These are phyloP conservation scores for Crotalus tigris DNA, from an alignment of 2,113 vertebrate genomes.

Conservation along the genomic window DNA sequence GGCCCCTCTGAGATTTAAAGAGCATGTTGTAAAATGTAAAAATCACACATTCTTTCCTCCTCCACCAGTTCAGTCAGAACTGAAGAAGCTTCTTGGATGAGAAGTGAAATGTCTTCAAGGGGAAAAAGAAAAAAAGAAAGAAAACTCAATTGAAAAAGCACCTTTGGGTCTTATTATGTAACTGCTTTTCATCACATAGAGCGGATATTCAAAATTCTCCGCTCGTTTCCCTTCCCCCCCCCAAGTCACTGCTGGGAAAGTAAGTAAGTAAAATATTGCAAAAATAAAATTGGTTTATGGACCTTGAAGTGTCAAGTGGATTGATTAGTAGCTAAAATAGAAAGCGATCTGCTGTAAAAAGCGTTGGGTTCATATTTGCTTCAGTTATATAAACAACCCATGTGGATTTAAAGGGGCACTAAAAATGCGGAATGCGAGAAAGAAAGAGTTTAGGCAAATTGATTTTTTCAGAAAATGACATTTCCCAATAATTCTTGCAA, in stretches of 20 bases:
- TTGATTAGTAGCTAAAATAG: slow-evolving; percentile 26
- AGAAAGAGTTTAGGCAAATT: not conserved
- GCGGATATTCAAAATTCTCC: slow-evolving; percentile 31
- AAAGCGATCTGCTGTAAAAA: slow-evolving; percentile 45
- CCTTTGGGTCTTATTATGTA: slow-evolving; percentile 39
- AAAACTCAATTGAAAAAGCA: not conserved
- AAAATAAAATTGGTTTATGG: slow-evolving; percentile 40
- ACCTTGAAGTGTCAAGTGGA: slow-evolving; percentile 35
- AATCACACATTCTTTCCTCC: not conserved
- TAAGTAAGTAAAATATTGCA: slow-evolving; percentile 24
- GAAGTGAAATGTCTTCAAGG: too few species aligned
- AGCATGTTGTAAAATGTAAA: not conserved
- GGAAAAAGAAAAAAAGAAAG: too few species aligned
- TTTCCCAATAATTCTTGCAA: not conserved
- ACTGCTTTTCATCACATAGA: slow-evolving; percentile 16
- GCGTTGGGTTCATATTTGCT: slow-evolving; percentile 43
- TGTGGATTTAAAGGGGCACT: slow-evolving; percentile 20
- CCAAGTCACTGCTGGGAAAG: slow-evolving; percentile 8
- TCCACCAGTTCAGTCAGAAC: not conserved
- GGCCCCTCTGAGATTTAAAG: not conserved
- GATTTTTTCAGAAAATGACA: not conserved
- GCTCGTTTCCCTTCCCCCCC: not conserved
- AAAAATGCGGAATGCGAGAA: slow-evolving; percentile 26
- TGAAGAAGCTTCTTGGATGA: not conserved
- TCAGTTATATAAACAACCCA: slow-evolving; percentile 40